Base-by-base conservation (phyloP, 2,113 vertebrate genomes). In the Dermatemys mawii region DNA sequence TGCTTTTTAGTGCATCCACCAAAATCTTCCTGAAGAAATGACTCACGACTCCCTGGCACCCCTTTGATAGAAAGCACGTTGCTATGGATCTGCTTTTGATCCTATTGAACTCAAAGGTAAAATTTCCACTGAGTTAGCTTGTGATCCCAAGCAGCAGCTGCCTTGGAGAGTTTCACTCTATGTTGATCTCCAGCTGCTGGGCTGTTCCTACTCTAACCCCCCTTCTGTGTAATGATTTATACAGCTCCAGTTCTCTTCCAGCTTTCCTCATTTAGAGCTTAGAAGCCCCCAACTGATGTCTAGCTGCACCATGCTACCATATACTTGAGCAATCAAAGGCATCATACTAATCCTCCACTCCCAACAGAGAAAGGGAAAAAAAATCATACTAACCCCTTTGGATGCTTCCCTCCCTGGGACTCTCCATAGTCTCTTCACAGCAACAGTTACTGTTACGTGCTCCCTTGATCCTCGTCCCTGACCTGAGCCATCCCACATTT, bases 1-100 rank as follows among this genome's bases (percentile, higher is more conserved):
- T 17, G 75, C 78, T 96, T 90, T 81, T 83, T 2, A 93, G 81
- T 88, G 91, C 93, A 95, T 89, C 92, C 89, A 90, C 83, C 88
- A 84, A 86, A 96, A 88, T 75, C 76, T 86, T 51, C 91, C 90
- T 90, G 93, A 94, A 94, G 94, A 81, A 92, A 95, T 88, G 95
- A 95, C 85, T 91, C 73, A 96, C 89, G 92, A 94, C 89, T 93
- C 67, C 70, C 21, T 83, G 86, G 88, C 88, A 92, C 89, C 79
- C 21, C 19, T 92, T 93, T 94, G 93, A 94, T 57, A 76, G 92
- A 70, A 96, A 96, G 96, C 93, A 96, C 91, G 96, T 91, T 90
- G 90, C 87, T 90, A 1, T 14, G 35, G 48, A 78, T 80, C 80
- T 51, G 41, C 44, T 87, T 50, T 82, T 55, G 89, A 73, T 94